phyloP scores from a whole-genome alignment of 2,888 invertebrate genomes.

The Andrena minutula region DNA sequence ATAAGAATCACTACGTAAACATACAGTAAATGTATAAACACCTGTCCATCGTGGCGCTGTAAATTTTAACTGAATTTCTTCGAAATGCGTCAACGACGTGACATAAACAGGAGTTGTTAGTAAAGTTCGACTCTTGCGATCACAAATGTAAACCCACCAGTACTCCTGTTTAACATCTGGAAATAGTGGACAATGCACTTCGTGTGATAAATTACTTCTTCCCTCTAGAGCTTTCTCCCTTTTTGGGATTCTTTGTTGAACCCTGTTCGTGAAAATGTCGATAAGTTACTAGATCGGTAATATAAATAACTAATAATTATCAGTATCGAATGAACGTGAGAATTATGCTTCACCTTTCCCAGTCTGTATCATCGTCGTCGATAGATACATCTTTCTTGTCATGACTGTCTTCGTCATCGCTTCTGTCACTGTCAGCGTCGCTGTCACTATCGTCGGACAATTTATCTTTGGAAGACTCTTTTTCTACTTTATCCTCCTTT shows the following conservation, averaged over 20 bases:
- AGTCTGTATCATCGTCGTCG: slow-evolving; percentile 93
- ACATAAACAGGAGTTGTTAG: slow-evolving; percentile 97
- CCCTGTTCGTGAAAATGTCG: slow-evolving; percentile 81
- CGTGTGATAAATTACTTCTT: slow-evolving; percentile 96
- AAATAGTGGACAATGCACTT: slow-evolving; percentile 98
- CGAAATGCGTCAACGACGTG: slow-evolving; percentile 94
- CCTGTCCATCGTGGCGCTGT: slow-evolving; percentile 98
- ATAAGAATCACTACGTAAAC: slow-evolving; percentile 96
- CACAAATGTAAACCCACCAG: slow-evolving; percentile 99
- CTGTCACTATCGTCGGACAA: slow-evolving; percentile 80
- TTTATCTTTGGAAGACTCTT: slow-evolving; percentile 77
- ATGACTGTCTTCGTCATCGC: slow-evolving; percentile 85
- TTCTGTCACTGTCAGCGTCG: slow-evolving; percentile 86
- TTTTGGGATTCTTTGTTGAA: slow-evolving; percentile 95
- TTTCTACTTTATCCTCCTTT: slow-evolving; percentile 76
- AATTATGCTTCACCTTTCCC: slow-evolving; percentile 89
- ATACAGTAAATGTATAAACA: slow-evolving; percentile 96
- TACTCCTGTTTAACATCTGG: slow-evolving; percentile 98
- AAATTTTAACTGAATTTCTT: slow-evolving; percentile 96
- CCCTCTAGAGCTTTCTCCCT: slow-evolving; percentile 95
- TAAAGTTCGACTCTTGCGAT: slow-evolving; percentile 96
- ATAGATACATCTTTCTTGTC: slow-evolving; percentile 87
- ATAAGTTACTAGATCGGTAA: slow-evolving; percentile 7
- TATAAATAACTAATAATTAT: not conserved
- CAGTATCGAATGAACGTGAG: not conserved